Percentiles rank a stretch among this genome's conserved stretches.
Conservation (phyloP, 2,888 invertebrate genomes). For the Patella pellucida region DNA sequence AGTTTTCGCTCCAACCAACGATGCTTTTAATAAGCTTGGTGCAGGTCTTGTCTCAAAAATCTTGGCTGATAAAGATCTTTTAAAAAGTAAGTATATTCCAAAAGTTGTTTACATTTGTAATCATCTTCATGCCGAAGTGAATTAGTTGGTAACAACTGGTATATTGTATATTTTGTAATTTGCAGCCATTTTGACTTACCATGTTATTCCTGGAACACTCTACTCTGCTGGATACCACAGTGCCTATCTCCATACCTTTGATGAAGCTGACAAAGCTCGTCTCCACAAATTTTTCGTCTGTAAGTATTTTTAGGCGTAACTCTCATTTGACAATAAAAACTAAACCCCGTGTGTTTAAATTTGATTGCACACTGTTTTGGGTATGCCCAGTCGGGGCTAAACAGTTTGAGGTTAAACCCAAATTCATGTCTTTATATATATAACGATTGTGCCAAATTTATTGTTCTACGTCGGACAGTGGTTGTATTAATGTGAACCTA, state of each 20-base stretch:
- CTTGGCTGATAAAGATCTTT: conserved; percentile 38
- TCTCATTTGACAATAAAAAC: too few species aligned
- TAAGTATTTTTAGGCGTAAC: conserved; percentile 17
- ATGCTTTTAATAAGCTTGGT: conserved; percentile 75
- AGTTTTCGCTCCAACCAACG: conserved; percentile 80
- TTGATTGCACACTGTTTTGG: too few species aligned
- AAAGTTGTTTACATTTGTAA: too few species aligned
- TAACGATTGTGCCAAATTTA: too few species aligned
- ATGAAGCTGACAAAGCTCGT: conserved; percentile 40
- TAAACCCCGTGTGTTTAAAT: too few species aligned
- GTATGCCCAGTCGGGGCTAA: too few species aligned
- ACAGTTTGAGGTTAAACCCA: too few species aligned
- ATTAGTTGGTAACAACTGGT: too few species aligned
- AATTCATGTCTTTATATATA: too few species aligned
- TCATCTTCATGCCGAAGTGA: too few species aligned
- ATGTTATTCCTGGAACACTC: conserved; percentile 52
- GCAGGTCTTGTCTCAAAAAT: conserved; percentile 39
- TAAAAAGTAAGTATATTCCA: conserved; percentile 39
- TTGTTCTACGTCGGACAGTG: too few species aligned
- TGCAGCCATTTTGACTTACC: conserved; percentile 53
- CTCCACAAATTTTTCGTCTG: conserved; percentile 35
- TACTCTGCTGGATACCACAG: conserved; percentile 47
- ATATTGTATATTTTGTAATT: neutral
- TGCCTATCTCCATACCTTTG: conserved; percentile 43
- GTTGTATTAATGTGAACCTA: too few species aligned